Evolutionary conservation across 1,140 invertebrate species (phyloP).

Genomic region (Acromyrmex charruanus): DNA sequence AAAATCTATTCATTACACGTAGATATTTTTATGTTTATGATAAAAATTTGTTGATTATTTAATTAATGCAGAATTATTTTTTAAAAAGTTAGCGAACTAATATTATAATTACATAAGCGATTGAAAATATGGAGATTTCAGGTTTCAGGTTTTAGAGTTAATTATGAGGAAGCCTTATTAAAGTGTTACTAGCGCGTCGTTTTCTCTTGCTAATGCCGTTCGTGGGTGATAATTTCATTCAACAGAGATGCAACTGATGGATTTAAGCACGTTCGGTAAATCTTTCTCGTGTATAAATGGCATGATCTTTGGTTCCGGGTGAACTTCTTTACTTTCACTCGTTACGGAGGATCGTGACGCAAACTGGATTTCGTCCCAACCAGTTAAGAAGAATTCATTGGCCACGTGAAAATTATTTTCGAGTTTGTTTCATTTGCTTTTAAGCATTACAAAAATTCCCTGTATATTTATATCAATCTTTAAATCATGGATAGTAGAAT

Average conservation of each 20-base stretch:
- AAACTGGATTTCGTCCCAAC: slow-evolving; percentile 74
- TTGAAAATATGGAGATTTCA: not conserved
- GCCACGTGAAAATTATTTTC: slow-evolving; percentile 31
- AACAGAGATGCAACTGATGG: slow-evolving; percentile 54
- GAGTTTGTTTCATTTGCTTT: slow-evolving; percentile 6
- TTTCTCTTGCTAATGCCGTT: slow-evolving; percentile 54
- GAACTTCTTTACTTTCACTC: slow-evolving; percentile 83
- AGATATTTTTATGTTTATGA: not conserved
- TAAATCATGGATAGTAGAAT: not conserved
- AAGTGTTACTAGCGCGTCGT: slow-evolving; percentile 36
- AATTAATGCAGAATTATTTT: not conserved
- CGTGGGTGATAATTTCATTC: slow-evolving; percentile 46
- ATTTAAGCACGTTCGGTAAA: slow-evolving; percentile 26
- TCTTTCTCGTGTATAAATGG: slow-evolving; percentile 60
- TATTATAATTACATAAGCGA: not conserved
- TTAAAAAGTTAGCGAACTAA: not conserved
- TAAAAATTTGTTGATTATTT: not conserved
- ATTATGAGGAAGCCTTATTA: slow-evolving; percentile 5
- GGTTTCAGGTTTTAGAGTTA: not conserved
- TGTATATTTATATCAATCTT: too few species aligned
- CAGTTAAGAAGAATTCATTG: slow-evolving; percentile 45
- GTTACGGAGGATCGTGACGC: slow-evolving; percentile 80
- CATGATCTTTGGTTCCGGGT: slow-evolving; percentile 79
- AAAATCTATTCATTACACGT: too few species aligned
- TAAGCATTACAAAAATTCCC: not conserved